Conservation (phyloP, 2,888 invertebrate genomes). For the Watsonalla binaria region DNA sequence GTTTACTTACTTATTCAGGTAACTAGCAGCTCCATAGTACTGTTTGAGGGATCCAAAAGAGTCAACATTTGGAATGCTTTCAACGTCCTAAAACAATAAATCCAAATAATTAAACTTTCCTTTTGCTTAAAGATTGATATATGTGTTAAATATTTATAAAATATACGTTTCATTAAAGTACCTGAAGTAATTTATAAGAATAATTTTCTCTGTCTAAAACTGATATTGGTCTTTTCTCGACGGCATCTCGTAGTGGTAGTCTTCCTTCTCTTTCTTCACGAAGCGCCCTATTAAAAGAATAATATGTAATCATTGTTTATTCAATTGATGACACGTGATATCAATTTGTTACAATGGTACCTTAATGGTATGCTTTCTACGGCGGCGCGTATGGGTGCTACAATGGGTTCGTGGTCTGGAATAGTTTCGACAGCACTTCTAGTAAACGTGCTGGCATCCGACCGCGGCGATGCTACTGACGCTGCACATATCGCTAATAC, state of each 20-base stretch:
- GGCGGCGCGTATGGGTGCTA: constrained; percentile 83
- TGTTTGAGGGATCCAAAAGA: constrained; percentile 30
- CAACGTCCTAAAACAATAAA: constrained; percentile 38
- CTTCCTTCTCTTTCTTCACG: constrained; percentile 67
- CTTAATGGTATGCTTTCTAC: constrained; percentile 84
- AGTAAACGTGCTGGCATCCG: constrained; percentile 39
- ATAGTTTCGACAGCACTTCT: constrained; percentile 62
- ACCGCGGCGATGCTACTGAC: constrained; percentile 50
- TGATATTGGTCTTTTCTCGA: constrained; percentile 79
- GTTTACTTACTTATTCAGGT: constrained; percentile 58
- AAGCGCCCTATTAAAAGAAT: constrained; percentile 39
- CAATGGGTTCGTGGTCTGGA: constrained; percentile 59
- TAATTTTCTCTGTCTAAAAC: constrained; percentile 39
- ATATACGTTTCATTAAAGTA: constrained; percentile 14
- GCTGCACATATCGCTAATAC: constrained; percentile 41
- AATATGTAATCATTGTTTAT: neutral
- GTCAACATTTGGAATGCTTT: constrained; percentile 27
- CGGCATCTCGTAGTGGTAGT: constrained; percentile 84
- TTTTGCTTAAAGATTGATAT: neutral
- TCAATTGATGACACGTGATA: no score
- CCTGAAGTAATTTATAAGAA: constrained; percentile 47
- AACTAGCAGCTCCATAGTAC: constrained; percentile 69
- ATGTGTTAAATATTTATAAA: neutral
- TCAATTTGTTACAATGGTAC: constrained; percentile 28
- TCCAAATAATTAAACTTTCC: no score